Conservation (phyloP, 1,140 invertebrate genomes). For the Macrobrachium rosenbergii region DNA sequence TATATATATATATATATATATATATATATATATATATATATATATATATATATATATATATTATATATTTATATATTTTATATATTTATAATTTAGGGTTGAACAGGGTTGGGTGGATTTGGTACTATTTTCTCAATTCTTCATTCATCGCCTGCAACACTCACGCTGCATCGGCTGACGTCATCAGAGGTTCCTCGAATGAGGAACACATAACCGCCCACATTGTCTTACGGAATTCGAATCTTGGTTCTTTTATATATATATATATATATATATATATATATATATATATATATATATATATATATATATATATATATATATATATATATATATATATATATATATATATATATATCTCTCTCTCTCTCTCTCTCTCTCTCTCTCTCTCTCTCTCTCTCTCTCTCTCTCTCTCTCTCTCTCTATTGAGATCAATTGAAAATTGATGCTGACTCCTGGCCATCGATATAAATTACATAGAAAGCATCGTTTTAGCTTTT, state of each 20-base stretch:
- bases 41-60: too few relatives aligned
- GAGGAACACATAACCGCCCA: neutral
- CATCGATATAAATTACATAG: neutral
- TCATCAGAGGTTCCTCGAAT: too few relatives aligned
- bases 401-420: slow-evolving; percentile 25
- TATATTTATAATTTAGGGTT: too few relatives aligned
- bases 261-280: too few relatives aligned
- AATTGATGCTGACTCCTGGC: neutral
- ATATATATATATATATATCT: slow-evolving; percentile 3
- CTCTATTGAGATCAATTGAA: neutral
- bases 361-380: slow-evolving; percentile 34
- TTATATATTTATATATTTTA: too few relatives aligned
- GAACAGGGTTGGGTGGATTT: too few relatives aligned
- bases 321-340: too few relatives aligned
- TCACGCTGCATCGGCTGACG: neutral
- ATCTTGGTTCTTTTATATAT: neutral
- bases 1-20: too few relatives aligned
- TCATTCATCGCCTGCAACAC: neutral
- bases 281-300: too few relatives aligned
- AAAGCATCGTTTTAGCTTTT: too few relatives aligned
- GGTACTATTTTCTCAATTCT: neutral
- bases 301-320: too few relatives aligned
- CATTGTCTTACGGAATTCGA: neutral
- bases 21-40: too few relatives aligned
- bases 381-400: slow-evolving; percentile 25